A percentile compares a stretch with the other conserved stretches of the same genome.
Evolutionary conservation across 1,140 invertebrate genomes (phyloP).

Genomic region (Drosophila suzukii): DNA sequence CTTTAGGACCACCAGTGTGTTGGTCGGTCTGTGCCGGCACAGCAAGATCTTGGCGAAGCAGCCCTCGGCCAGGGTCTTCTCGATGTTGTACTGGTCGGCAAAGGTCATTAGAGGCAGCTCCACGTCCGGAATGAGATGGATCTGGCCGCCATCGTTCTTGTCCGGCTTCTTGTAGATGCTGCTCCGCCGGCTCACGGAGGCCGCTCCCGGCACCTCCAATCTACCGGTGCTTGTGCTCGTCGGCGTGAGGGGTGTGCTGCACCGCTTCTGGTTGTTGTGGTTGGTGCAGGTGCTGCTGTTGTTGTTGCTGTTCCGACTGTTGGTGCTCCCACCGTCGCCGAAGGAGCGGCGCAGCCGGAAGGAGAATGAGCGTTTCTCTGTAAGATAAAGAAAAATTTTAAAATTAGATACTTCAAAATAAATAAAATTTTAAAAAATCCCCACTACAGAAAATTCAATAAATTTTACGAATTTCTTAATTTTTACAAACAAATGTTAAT

Average conservation of each 20-base stretch:
- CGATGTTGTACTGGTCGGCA: constrained; percentile 88
- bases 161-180: constrained; percentile 82
- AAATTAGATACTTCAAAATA: neutral
- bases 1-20: constrained; percentile 88
- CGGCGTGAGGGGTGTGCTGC: constrained; percentile 76
- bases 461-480: too few species aligned
- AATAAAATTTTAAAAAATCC: too few species aligned
- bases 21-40: constrained; percentile 87
- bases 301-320: constrained; percentile 80
- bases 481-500: too few species aligned
- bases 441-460: too few species aligned
- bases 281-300: constrained; percentile 80
- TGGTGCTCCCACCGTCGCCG: constrained; percentile 79
- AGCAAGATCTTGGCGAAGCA: constrained; percentile 89
- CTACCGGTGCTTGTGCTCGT: constrained; percentile 74
- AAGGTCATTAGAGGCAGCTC: constrained; percentile 86
- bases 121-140: constrained; percentile 86
- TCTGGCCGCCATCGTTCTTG: constrained; percentile 77
- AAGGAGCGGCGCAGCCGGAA: constrained; percentile 79
- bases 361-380: constrained; percentile 82
- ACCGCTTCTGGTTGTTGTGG: constrained; percentile 78
- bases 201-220: constrained; percentile 67
- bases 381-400: constrained; percentile 9
- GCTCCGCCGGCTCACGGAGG: constrained; percentile 73
- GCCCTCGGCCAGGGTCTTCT: constrained; percentile 88